A percentile compares a stretch with the other conserved stretches of the same genome.
These are phyloP conservation scores for Novumbra hubbsi DNA, from an alignment of 2,797 vertebrate genomes.

Conservation along the genomic window DNA sequence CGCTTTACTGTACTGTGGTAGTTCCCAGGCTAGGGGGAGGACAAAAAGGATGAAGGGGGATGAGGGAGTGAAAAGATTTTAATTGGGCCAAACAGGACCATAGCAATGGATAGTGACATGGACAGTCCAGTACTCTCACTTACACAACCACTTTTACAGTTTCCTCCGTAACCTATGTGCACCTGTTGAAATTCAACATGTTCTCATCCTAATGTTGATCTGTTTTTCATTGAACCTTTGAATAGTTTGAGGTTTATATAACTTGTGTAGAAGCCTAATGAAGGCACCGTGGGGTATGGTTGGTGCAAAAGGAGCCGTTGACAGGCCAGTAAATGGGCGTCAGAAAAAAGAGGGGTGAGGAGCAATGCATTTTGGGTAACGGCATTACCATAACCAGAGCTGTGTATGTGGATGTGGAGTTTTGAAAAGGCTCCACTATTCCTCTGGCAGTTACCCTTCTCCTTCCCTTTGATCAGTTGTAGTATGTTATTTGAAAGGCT, in stretches of 20 bases:
- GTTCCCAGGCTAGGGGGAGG: constrained; percentile 75
- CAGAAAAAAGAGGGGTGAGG: constrained; percentile 14
- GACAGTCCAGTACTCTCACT: neutral
- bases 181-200: constrained; percentile 18
- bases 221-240: constrained; percentile 27
- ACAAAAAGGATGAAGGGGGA: neutral
- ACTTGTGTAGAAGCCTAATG: neutral
- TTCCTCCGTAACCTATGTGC: neutral
- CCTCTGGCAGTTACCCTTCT: constrained; percentile 61
- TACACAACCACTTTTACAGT: neutral
- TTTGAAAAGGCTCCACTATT: constrained; percentile 65
- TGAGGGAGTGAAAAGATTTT: neutral
- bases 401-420: constrained; percentile 74
- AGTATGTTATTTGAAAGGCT: neutral
- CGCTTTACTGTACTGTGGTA: constrained; percentile 78
- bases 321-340: constrained; percentile 25
- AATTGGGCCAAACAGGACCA: neutral
- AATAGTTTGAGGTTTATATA: constrained; percentile 20
- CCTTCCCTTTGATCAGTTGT: neutral
- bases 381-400: constrained; percentile 59
- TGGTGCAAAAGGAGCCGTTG: constrained; percentile 4
- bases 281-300: constrained; percentile 30
- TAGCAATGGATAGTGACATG: neutral
- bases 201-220: constrained; percentile 24
- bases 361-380: constrained; percentile 35